phyloP scores from a whole-genome alignment of 2,113 vertebrate species.

The Dicrurus megarhynchus region DNA sequence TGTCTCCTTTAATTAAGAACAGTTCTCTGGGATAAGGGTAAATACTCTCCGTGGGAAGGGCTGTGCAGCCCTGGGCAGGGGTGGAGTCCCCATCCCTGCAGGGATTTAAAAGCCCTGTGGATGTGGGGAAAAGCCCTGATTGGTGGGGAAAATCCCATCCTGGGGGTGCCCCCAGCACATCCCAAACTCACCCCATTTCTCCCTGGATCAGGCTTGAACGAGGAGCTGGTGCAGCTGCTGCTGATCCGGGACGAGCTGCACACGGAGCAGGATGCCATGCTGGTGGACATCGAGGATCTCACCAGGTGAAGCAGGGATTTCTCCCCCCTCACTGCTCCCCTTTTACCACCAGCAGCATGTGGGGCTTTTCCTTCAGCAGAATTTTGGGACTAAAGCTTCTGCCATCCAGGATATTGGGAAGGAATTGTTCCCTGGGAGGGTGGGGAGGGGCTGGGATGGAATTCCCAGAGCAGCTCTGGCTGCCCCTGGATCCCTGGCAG shows the following conservation, averaged over 20 bases:
- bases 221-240: conserved; percentile 97
- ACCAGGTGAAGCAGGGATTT: conserved; percentile 80
- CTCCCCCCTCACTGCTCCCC: not conserved
- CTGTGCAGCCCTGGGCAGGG: not conserved
- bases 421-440: not conserved
- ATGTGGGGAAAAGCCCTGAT: too few relatives aligned
- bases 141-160: accelerated
- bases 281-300: conserved; percentile 98
- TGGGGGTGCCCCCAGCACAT: not conserved
- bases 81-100: not conserved
- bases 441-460: not conserved
- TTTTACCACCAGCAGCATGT: accelerated
- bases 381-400: not conserved
- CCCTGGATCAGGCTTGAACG: conserved; percentile 86
- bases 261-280: conserved; percentile 98
- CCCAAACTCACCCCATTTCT: not conserved
- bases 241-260: conserved; percentile 96
- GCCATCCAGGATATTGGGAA: not conserved
- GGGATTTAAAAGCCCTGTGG: not conserved
- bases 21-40: not conserved
- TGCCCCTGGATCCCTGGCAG: not conserved
- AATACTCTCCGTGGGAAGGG: not conserved
- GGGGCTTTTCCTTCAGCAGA: not conserved
- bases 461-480: not conserved
- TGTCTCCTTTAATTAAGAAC: not conserved